phyloP scores from a whole-genome alignment of 2,797 vertebrate genomes.

The Macropodus opercularis region DNA sequence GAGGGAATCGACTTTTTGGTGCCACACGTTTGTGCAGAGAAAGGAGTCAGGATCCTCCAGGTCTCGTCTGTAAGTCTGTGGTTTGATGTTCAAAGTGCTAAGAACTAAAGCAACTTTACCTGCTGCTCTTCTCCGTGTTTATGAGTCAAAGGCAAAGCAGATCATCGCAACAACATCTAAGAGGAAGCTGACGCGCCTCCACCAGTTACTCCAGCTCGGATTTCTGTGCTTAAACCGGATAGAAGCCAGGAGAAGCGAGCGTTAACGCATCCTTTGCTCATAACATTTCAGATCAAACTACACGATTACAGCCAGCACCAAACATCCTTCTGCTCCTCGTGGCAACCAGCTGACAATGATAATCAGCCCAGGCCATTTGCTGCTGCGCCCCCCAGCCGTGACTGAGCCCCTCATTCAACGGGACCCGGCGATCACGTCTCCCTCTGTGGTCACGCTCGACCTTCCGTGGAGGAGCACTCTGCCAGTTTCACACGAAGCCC shows the following conservation, averaged over 20 bases:
- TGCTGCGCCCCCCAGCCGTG: constrained; percentile 48
- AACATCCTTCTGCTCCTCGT: constrained; percentile 35
- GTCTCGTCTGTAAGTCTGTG: constrained; percentile 9
- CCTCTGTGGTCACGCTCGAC: constrained; percentile 15
- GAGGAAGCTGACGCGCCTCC: background rate
- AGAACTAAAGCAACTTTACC: constrained; percentile 28
- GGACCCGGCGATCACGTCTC: constrained; percentile 28
- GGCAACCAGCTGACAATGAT: constrained; percentile 22
- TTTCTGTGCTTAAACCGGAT: no score
- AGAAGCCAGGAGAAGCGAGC: no score
- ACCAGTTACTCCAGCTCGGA: background rate
- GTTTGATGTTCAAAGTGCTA: constrained; percentile 26
- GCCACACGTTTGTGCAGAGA: constrained; percentile 15
- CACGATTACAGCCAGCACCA: constrained; percentile 24
- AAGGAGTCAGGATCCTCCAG: constrained; percentile 1
- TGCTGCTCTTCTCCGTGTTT: constrained; percentile 8
- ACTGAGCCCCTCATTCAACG: constrained; percentile 49
- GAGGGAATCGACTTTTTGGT: constrained; percentile 6
- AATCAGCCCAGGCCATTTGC: constrained; percentile 47
- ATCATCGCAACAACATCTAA: background rate
- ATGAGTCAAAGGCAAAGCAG: background rate
- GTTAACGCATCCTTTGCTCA: background rate
- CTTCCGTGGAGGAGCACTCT: constrained; percentile 13
- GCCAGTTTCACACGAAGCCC: constrained; percentile 34
- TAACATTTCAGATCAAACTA: constrained; percentile 20